phyloP scores from a whole-genome alignment of 2,113 vertebrate genomes.

The rat (Rattus norvegicus) region DNA sequence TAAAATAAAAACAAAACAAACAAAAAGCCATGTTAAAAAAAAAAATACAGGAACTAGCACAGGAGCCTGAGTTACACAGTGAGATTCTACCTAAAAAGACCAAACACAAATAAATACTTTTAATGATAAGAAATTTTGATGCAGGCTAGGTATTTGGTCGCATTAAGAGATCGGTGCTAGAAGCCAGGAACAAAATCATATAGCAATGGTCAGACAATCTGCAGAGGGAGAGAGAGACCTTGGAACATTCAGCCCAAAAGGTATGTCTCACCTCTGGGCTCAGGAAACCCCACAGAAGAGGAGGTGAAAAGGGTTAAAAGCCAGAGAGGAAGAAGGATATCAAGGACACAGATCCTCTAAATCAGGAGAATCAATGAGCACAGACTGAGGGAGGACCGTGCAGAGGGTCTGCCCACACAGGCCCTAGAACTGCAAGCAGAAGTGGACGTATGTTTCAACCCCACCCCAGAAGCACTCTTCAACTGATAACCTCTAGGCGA shows the following conservation, averaged over 20 bases:
- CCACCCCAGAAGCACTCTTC: background rate
- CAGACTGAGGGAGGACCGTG: background rate
- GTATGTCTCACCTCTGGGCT: background rate
- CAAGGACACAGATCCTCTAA: background rate
- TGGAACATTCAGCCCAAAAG: background rate
- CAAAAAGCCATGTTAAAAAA: background rate
- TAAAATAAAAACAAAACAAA: background rate
- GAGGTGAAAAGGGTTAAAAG: background rate
- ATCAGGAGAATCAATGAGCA: background rate
- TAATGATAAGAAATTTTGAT: background rate
- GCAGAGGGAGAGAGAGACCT: background rate
- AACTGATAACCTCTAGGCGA: background rate
- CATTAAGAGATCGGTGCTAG: constrained; percentile 6
- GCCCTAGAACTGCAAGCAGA: background rate
- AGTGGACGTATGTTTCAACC: background rate
- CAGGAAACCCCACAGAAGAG: background rate
- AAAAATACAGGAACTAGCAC: background rate
- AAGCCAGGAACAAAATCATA: background rate
- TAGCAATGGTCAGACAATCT: background rate
- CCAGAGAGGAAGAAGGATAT: background rate
- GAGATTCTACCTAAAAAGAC: background rate
- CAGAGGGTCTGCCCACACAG: background rate
- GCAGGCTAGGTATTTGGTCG: background rate
- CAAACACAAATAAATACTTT: background rate
- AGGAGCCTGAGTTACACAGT: background rate